Base-by-base conservation (phyloP, 2,888 invertebrate genomes). In the Aleiodes alternator region DNA sequence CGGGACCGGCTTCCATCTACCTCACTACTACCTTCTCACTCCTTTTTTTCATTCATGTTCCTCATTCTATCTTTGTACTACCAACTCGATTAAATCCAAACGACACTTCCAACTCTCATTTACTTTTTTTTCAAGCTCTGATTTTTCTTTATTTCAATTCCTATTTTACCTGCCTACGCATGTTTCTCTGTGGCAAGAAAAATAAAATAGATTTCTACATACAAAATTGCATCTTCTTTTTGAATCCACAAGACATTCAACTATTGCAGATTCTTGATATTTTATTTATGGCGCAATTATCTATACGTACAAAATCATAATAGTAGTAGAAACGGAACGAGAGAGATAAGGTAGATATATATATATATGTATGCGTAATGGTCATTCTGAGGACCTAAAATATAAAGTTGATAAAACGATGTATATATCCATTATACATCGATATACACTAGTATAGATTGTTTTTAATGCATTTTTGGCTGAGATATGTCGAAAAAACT, bases 281-380 rank as follows among this genome's bases (percentile, higher is more conserved):
- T 80, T 82, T 82, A 82, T 83, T 82, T 83, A 82, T 81, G 82
- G 81, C 72, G 79, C 82, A 82, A 83, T 83, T 82, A 78, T 66
- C 70, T 76, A 76, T 69, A 69, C 77, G 84, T 72, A 43, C 77
- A 75, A 79, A 80, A 79, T 79, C 78, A 78, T 78, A 78, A 79
- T 77, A 73, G 72, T 77, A 73, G 72, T 69, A 73, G 76, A 75
- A 38, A 69, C 55, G 51, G 48, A 71, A 14, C 66, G 70, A 48
- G 31, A 29, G 8, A 71, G 48, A 59, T 66, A 48, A 48, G 16
- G 43, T 64, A 29, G 29, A 53, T 53, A 53, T 53, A 53, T 53
- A 53, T 53, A 53, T 16, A 53, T 16, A 16, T 53, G 16, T 14
- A 23, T 23, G n/a, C n/a, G n/a, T n/a, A n/a, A n/a, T n/a, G n/a